A percentile compares a stretch with the other conserved stretches of the same genome.
Evolutionary conservation across 1,140 invertebrate species (phyloP).

Genomic region (Leptoteleia sp.): DNA sequence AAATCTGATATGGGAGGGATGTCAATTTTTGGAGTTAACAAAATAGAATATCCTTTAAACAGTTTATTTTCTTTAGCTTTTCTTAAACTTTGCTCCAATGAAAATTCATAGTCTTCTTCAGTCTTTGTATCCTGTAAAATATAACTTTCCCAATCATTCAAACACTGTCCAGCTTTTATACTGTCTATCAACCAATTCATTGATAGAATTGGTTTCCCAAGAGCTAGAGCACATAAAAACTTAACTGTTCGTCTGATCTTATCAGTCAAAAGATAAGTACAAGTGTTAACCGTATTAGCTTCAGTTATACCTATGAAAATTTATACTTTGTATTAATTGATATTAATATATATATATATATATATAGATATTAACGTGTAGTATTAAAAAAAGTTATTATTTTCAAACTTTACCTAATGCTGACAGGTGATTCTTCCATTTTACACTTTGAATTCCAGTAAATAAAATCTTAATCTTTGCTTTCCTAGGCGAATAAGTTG

Average conservation of each 20-base stretch:
- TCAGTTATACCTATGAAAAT: conserved; percentile 26
- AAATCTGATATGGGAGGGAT: conserved; percentile 77
- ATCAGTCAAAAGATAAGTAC: conserved; percentile 75
- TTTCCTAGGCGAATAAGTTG: conserved; percentile 15
- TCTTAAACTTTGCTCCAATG: conserved; percentile 74
- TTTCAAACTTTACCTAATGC: conserved; percentile 41
- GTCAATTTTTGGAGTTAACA: conserved; percentile 75
- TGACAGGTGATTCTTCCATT: conserved; percentile 14
- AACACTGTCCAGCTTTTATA: conserved; percentile 63
- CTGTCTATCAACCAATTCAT: conserved; percentile 77
- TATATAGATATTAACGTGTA: too few species aligned
- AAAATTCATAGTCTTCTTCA: conserved; percentile 77
- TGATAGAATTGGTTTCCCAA: conserved; percentile 78
- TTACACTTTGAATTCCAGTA: conserved; percentile 28
- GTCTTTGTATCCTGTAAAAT: conserved; percentile 75
- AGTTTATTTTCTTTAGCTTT: conserved; percentile 73
- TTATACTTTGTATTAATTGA: background rate
- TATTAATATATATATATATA: too few species aligned
- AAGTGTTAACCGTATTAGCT: conserved; percentile 3
- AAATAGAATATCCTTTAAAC: conserved; percentile 74
- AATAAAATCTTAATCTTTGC: conserved; percentile 36
- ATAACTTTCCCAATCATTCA: conserved; percentile 72
- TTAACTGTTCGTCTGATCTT: conserved; percentile 80
- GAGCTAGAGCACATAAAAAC: conserved; percentile 79
- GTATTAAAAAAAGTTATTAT: background rate